Conservation (phyloP, 2,888 invertebrate genomes). For the Eupithecia subfuscata region DNA sequence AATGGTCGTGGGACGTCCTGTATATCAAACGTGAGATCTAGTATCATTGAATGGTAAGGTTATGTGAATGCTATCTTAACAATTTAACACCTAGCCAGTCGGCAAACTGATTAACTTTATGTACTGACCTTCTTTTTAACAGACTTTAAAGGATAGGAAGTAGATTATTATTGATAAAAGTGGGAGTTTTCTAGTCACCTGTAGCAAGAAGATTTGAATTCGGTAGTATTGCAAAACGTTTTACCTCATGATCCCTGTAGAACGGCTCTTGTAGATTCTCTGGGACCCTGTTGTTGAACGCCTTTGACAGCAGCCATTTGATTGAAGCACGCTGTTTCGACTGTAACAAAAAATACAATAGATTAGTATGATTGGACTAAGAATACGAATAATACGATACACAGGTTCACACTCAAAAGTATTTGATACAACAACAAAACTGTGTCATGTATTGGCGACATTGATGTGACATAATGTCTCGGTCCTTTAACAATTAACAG, state of each 20-base stretch:
- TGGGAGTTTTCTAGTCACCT: neutral
- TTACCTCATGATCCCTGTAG: conserved; percentile 96
- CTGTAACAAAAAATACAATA: conserved; percentile 85
- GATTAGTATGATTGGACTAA: neutral
- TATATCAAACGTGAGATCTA: conserved; percentile 45
- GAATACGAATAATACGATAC: neutral
- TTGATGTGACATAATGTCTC: neutral
- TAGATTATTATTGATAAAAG: neutral
- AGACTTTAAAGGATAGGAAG: too few relatives aligned
- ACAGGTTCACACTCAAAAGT: neutral
- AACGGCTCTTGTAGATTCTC: conserved; percentile 97
- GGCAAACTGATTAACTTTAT: conserved; percentile 1
- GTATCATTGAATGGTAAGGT: neutral
- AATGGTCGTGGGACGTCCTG: too few relatives aligned
- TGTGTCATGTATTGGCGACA: neutral
- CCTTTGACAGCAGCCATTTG: conserved; percentile 98
- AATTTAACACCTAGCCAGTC: neutral
- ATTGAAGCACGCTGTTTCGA: conserved; percentile 98
- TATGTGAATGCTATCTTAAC: neutral
- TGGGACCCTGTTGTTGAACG: conserved; percentile 97
- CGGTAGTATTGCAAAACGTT: conserved; percentile 6
- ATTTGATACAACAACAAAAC: neutral
- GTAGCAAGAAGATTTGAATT: too few relatives aligned
- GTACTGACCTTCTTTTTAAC: neutral
- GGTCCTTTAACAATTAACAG: too few relatives aligned